Evolutionary conservation across 2,113 vertebrate genomes (phyloP), one percentile per base, ranked within the genome.

Genomic region (Podarcis muralis): DNA sequence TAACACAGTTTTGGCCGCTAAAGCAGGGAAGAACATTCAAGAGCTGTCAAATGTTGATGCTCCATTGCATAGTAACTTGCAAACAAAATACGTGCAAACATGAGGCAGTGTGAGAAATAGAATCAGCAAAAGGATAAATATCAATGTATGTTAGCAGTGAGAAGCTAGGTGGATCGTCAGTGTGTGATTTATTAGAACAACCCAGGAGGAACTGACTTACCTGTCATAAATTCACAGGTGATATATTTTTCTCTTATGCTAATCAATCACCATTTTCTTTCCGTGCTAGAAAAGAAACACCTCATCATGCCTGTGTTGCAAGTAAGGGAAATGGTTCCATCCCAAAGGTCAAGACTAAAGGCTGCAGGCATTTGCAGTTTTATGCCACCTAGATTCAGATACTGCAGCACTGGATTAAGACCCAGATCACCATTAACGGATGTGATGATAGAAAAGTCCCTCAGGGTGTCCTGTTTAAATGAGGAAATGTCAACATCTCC

Each of bases 321-420:
- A 84, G 5, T 82, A 74, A 23, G n/a, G 80, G 79, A 84, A 90
- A 90, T 81, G 48, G 59, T 93, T 95, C 94, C 95, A 85, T 92
- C 93, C 82, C 81, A 96, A 96, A 96, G 94, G 92, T 95, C 95
- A 97, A 90, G 88, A 57, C 18, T 88, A 84, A 94, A 93, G 93
- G 90, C 95, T 90, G 90, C 0, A 30, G 72, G 90, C 93, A 94
- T 96, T 95, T 96, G 86, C 83, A 94, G 93, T 97, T 96, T 96
- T 95, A 94, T 94, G 37, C 79, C 48, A 88, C 88, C 85, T 92
- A 86, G 89, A 90, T 95, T 79, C 35, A 71, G 81, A 89, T 90
- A 78, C 69, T 89, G 35, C 62, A 80, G 78, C 37, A 48, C 35
- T 92, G 83, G 92, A 91, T 90, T 96, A 92, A 95, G 92, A 86